A percentile compares a stretch with the other conserved stretches of the same genome.
These are phyloP conservation scores for Melanophora roralis DNA, from an alignment of 2,888 invertebrate genomes.

Conservation along the genomic window DNA sequence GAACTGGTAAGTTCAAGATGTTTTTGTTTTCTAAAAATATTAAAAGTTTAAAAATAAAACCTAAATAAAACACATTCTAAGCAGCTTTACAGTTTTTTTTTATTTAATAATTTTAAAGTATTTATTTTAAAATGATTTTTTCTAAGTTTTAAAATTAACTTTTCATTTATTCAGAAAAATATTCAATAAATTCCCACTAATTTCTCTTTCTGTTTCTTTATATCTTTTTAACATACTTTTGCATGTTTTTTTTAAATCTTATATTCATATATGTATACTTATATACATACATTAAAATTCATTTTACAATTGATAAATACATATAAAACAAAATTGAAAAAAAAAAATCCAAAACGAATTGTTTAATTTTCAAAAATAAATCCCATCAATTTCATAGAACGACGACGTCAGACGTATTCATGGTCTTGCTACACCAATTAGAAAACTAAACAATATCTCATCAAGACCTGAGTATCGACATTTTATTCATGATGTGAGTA, in stretches of 20 bases:
- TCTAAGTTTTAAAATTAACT: background rate
- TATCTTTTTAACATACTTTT: slow-evolving; percentile 31
- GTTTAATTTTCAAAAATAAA: slow-evolving; percentile 45
- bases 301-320: slow-evolving; percentile 33
- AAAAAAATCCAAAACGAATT: slow-evolving; percentile 18
- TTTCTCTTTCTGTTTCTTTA: slow-evolving; percentile 14
- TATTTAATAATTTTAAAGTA: slow-evolving; percentile 3
- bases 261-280: slow-evolving; percentile 26
- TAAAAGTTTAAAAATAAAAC: slow-evolving; percentile 3
- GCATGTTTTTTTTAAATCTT: slow-evolving; percentile 26
- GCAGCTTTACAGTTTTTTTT: slow-evolving; percentile 17
- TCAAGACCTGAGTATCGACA: slow-evolving; percentile 78
- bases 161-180: slow-evolving; percentile 10
- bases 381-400: slow-evolving; percentile 75
- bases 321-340: slow-evolving; percentile 13
- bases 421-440: slow-evolving; percentile 78
- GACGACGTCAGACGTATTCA: slow-evolving; percentile 78
- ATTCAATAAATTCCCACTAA: slow-evolving; percentile 41
- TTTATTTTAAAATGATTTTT: background rate
- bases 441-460: slow-evolving; percentile 78
- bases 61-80: slow-evolving; percentile 13
- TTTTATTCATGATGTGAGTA: slow-evolving; percentile 78
- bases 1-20: slow-evolving; percentile 78
- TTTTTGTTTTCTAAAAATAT: too few relatives aligned
- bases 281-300: slow-evolving; percentile 8